phyloP scores from a whole-genome alignment of 2,888 invertebrate genomes.

The Volucella inflata region DNA sequence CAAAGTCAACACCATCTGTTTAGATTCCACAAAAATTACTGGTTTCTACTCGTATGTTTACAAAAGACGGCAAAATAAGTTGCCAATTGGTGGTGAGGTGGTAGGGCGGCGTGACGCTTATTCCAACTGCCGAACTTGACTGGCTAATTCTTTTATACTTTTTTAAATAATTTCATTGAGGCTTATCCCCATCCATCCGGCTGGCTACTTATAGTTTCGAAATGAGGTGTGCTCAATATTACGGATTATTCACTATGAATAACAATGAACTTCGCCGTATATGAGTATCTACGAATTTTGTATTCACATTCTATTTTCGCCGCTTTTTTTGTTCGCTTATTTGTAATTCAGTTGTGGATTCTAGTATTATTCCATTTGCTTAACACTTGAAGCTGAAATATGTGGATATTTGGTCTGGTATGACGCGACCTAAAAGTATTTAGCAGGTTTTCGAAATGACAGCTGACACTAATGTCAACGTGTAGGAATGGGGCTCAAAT shows the following conservation, averaged over 20 bases:
- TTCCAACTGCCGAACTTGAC: no score
- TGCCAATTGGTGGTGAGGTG: no score
- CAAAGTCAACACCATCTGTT: no score
- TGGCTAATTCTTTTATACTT: not conserved
- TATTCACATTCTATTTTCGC: slow-evolving; percentile 28
- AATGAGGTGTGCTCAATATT: slow-evolving; percentile 67
- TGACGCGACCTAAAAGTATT: not conserved
- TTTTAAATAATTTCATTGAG: slow-evolving; percentile 18
- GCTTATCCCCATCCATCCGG: slow-evolving; percentile 39
- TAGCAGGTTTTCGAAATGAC: not conserved
- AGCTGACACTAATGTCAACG: slow-evolving; percentile 43
- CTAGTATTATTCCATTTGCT: slow-evolving; percentile 8
- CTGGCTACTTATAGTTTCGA: slow-evolving; percentile 39
- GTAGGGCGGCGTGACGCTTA: no score
- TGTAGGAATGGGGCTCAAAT: slow-evolving; percentile 40
- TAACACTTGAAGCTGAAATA: not conserved
- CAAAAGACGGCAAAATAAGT: no score
- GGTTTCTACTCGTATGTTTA: no score
- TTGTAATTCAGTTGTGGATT: slow-evolving; percentile 20
- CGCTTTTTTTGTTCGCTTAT: slow-evolving; percentile 17
- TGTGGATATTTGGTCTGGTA: not conserved
- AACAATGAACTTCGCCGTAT: slow-evolving; percentile 36
- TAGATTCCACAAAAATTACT: no score
- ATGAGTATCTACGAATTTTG: not conserved
- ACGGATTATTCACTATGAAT: slow-evolving; percentile 48